Evolutionary conservation across 2,888 invertebrate species (phyloP).

Genomic region (Drosophila leonis): DNA sequence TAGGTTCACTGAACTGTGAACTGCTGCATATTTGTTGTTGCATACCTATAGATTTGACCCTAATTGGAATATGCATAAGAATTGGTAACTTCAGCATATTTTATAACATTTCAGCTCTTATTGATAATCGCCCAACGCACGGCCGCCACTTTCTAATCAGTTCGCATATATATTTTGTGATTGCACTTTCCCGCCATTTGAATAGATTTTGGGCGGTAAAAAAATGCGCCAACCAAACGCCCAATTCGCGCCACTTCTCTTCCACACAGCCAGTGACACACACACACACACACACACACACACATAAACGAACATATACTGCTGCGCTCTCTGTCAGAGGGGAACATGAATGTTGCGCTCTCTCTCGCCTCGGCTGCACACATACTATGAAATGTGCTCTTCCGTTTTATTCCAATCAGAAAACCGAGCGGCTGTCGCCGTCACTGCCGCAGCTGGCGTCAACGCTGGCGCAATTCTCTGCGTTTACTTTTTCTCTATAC

Average conservation of each 20-base stretch:
- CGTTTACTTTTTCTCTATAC: conserved; percentile 56
- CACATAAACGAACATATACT: neutral
- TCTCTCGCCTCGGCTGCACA: conserved; percentile 23
- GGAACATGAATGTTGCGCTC: conserved; percentile 8
- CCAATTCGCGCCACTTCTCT: conserved; percentile 77
- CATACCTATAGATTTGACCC: conserved; percentile 3
- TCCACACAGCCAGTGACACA: conserved; percentile 48
- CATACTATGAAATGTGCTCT: conserved; percentile 59
- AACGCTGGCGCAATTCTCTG: conserved; percentile 26
- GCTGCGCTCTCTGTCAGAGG: conserved; percentile 36
- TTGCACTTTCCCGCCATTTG: conserved; percentile 77
- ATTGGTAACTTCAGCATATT: neutral
- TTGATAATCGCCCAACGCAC: conserved; percentile 1
- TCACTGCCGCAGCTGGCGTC: conserved; percentile 20
- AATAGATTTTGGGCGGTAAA: conserved; percentile 79
- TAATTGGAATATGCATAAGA: conserved; percentile 6
- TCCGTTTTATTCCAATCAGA: conserved; percentile 72
- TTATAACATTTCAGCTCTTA: neutral
- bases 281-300: conserved; percentile 32
- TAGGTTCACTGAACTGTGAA: conserved; percentile 16
- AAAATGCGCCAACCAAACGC: conserved; percentile 78
- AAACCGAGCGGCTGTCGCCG: conserved; percentile 53
- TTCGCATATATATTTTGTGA: conserved; percentile 42
- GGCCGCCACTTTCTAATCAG: conserved; percentile 46
- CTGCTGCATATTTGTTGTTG: neutral